Percentiles rank a stretch among this genome's conserved stretches.
Evolutionary conservation across 2,113 vertebrate genomes (phyloP).

Genomic region (Calidris pugnax): DNA sequence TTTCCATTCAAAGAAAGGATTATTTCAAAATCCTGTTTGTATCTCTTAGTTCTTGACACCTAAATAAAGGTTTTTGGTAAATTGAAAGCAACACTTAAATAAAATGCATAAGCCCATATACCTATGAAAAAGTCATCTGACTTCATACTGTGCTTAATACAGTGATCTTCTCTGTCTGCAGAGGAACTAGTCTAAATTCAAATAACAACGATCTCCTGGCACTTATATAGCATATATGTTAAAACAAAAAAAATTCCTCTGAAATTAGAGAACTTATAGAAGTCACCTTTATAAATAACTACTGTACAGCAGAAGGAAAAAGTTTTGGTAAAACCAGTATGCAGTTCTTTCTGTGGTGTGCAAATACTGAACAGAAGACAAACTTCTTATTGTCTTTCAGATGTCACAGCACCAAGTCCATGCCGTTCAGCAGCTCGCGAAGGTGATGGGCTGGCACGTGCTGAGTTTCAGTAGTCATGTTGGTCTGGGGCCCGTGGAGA

Average conservation of each 20-base stretch:
- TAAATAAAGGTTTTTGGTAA: neutral
- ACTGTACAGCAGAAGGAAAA: neutral
- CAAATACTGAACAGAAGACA: neutral
- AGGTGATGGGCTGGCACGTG: slow-evolving; percentile 99
- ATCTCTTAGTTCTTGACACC: neutral
- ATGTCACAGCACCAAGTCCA: slow-evolving; percentile 99
- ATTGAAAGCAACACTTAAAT: neutral
- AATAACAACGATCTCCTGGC: neutral
- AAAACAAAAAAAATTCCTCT: neutral
- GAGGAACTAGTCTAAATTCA: neutral
- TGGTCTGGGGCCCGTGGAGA: slow-evolving; percentile 92
- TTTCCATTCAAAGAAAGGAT: neutral
- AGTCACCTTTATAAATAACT: neutral
- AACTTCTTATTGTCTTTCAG: slow-evolving; percentile 66
- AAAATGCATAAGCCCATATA: neutral
- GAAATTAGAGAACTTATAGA: neutral
- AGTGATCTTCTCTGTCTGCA: neutral
- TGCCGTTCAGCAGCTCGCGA: slow-evolving; percentile 95
- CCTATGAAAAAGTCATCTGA: neutral
- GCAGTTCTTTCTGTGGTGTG: neutral
- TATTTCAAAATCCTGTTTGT: neutral
- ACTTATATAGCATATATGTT: neutral
- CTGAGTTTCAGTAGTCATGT: slow-evolving; percentile 97
- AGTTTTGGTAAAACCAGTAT: neutral
- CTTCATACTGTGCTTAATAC: neutral